Percentiles rank a stretch among this genome's conserved stretches.
Evolutionary conservation across 1,140 invertebrate species (phyloP).

Genomic region (Ooceraea biroi): DNA sequence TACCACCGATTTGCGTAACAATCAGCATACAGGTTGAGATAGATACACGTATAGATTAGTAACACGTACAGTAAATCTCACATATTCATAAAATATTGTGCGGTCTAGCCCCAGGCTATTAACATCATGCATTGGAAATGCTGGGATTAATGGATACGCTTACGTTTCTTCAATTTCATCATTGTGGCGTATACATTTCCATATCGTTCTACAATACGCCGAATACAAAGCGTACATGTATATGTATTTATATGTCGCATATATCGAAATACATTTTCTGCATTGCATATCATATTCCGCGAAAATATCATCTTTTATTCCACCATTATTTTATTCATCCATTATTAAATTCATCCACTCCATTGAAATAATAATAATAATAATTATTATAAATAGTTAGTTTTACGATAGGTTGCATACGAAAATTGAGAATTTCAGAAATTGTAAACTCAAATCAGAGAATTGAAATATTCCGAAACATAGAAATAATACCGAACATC

Average conservation of each 20-base stretch:
- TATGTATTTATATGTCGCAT: no score
- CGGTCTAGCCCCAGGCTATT: slow-evolving; percentile 18
- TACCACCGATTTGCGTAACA: slow-evolving; percentile 47
- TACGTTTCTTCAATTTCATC: neutral
- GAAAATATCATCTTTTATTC: neutral
- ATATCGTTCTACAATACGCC: neutral
- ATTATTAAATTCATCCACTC: no score
- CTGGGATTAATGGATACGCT: neutral
- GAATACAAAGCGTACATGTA: neutral
- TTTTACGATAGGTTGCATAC: no score
- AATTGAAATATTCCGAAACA: neutral
- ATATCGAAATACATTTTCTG: neutral
- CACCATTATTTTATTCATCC: neutral
- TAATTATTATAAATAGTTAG: neutral
- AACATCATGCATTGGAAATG: slow-evolving; percentile 19
- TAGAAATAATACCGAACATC: neutral
- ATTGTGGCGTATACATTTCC: neutral
- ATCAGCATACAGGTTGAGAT: slow-evolving; percentile 18
- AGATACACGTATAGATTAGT: no score
- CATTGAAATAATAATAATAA: no score
- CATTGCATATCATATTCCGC: neutral
- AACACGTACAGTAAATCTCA: slow-evolving; percentile 10
- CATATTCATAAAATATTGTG: slow-evolving; percentile 32
- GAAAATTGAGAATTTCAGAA: neutral
- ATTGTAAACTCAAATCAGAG: neutral